These are phyloP conservation scores for Anolis apletophallus DNA, from an alignment of 2,797 vertebrate genomes.

Conservation along the genomic window DNA sequence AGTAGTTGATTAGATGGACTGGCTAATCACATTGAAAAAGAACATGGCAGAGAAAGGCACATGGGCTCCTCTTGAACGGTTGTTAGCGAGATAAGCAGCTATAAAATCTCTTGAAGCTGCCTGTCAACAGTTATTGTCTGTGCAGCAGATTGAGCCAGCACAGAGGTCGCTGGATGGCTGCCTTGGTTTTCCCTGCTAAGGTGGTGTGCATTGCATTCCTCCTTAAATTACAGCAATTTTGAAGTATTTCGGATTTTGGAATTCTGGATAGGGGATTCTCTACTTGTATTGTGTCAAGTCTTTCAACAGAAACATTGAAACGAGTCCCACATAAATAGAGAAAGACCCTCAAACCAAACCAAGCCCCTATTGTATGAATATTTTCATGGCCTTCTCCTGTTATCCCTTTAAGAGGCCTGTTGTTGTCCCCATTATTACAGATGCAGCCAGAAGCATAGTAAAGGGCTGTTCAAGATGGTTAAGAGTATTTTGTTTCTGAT, in stretches of 20 bases:
- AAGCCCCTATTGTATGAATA: conserved; percentile 24
- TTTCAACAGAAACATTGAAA: conserved; percentile 56
- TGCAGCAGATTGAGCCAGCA: neutral
- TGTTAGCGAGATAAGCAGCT: neutral
- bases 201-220: neutral
- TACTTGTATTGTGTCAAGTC: neutral
- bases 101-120: neutral
- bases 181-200: neutral
- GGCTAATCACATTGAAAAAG: no score
- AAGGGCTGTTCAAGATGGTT: conserved; percentile 71
- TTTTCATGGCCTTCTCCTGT: conserved; percentile 53
- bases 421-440: conserved; percentile 43
- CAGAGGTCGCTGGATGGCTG: neutral
- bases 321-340: conserved; percentile 43
- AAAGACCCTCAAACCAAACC: conserved; percentile 28
- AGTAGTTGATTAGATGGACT: no score
- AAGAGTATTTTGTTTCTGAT: conserved; percentile 71
- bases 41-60: no score
- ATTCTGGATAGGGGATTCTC: no score
- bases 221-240: neutral
- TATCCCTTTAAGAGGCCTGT: conserved; percentile 60
- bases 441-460: conserved; percentile 59
- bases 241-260: no score
- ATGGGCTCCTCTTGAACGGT: neutral
- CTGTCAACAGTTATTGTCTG: neutral